Evolutionary conservation across 2,797 vertebrate genomes (phyloP), one percentile per base, ranked within the genome.

Genomic region (Gymnothorax javanicus): DNA sequence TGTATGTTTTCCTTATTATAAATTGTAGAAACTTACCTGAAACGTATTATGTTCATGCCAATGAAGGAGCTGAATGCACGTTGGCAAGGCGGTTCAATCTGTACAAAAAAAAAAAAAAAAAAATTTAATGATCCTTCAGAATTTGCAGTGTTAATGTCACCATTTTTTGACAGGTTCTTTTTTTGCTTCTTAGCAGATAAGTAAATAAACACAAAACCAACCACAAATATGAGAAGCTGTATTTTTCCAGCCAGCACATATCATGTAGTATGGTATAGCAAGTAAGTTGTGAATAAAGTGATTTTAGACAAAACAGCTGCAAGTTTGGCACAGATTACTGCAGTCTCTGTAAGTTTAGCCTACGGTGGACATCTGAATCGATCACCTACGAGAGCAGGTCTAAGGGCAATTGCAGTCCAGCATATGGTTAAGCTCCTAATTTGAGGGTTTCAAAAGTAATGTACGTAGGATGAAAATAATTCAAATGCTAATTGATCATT

Each of bases 1-100:
- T 43, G 33, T 43, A 43, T 43, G 33, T 43, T 43, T 43, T 43
- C 23, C 23, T 54, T 1, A 54, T 23, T 20, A 79, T 2, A 4
- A 79, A 79, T 54, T 54, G 25, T 23, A 54, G 50, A 52, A 79
- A 56, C 20, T 79, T 54, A 79, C 75, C 75, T 79, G 50, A 79
- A 79, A 79, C 75, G 7, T 79, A 23, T 17, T 23, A 79, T 17
- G 23, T 1, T 54, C 75, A 79, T 23, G n/a, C 17, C 5, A 27
- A 54, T 54, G 75, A 79, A 79, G 75, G 50, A 79, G 56, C 50
- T 54, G 75, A 79, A 79, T 20, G 75, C 75, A 54, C 75, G 7
- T 79, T 7, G 7, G 11, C 8, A 79, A 79, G 56, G 3, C 15
- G 75, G 75, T 54, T 79, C 75, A 54, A 79, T 54, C 75, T 79